Evolutionary conservation across 2,888 invertebrate genomes (phyloP).

Genomic region (Tenodera sinensis): DNA sequence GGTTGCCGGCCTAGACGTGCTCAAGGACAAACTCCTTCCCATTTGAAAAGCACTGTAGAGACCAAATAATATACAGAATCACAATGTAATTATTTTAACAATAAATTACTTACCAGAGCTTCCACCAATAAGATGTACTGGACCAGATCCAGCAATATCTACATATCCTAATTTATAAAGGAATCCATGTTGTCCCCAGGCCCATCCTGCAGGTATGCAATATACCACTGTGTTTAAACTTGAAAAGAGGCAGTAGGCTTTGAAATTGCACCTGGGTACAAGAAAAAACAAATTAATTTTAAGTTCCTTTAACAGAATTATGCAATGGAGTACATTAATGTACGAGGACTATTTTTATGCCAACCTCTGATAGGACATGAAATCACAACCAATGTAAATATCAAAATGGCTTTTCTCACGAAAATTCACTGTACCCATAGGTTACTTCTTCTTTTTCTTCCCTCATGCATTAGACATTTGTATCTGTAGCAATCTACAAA

Average conservation of each 20-base stretch:
- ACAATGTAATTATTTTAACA: not conserved
- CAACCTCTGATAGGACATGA: no score
- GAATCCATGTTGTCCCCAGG: constrained; percentile 87
- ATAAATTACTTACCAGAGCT: constrained; percentile 44
- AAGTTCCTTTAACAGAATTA: not conserved
- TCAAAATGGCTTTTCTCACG: no score
- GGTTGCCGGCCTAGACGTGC: no score
- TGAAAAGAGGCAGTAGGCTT: constrained; percentile 87
- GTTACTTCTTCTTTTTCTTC: no score
- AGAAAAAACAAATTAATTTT: not conserved
- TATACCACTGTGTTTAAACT: constrained; percentile 85
- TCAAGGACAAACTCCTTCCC: no score
- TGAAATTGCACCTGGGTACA: constrained; percentile 72
- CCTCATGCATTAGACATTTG: no score
- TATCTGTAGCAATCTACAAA: no score
- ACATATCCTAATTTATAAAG: constrained; percentile 78
- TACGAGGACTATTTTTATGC: no score
- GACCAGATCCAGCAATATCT: constrained; percentile 89
- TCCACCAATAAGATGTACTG: constrained; percentile 84
- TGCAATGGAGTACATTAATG: no score
- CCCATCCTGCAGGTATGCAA: constrained; percentile 91
- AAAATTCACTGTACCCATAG: no score
- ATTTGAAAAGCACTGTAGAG: no score
- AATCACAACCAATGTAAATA: no score
- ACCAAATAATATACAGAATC: not conserved